Base-by-base conservation (phyloP, 2,797 vertebrate species). In the Eulemur coronatus region DNA sequence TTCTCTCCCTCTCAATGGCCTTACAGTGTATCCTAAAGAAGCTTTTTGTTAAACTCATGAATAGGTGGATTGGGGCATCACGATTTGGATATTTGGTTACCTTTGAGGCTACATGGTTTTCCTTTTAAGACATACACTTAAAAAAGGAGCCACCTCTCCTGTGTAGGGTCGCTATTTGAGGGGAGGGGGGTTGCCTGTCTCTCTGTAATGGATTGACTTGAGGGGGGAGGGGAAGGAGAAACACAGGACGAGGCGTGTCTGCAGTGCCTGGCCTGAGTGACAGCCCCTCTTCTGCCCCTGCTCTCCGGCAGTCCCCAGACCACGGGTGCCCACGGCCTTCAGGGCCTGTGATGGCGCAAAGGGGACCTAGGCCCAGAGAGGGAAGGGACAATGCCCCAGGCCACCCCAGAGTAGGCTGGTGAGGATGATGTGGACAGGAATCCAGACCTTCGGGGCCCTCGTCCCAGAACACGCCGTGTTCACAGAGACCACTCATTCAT, bases 31-130 rank as follows among this genome's bases (percentile, higher is more conserved):
- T 96, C 92, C 97, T 98, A 97, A 99, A 99, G 98, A 98, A 98
- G 98, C 97, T 98, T 98, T 99, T 99, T 99, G 98, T 99, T 98
- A 98, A 95, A 93, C 97, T 98, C 92, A 96, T 98, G 98, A 99
- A 98, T 98, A 98, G 98, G 97, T 96, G 85, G 97, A 97, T 97
- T 98, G 84, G 91, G 87, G 94, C 93, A 63, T 55, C 76, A 96
- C 35, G 95, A 80, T 97, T 93, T 97, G 98, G 97, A 55, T 97
- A 97, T 98, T 97, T 46, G 10, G 89, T 98, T 98, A 97, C 89
- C 95, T 61, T 96, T 8, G 48, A 95, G 96, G 46, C 67, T 97
- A 96, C 96, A 1, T 96, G 69, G 97, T 97, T 96, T 97, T 94
- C 89, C 80, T 97, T 95, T 55, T 76, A 93, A 94, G 94, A 97